Evolutionary conservation across 2,888 invertebrate genomes (phyloP), one percentile per base, ranked within the genome.

Genomic region (Steinernema carpocapsae): DNA sequence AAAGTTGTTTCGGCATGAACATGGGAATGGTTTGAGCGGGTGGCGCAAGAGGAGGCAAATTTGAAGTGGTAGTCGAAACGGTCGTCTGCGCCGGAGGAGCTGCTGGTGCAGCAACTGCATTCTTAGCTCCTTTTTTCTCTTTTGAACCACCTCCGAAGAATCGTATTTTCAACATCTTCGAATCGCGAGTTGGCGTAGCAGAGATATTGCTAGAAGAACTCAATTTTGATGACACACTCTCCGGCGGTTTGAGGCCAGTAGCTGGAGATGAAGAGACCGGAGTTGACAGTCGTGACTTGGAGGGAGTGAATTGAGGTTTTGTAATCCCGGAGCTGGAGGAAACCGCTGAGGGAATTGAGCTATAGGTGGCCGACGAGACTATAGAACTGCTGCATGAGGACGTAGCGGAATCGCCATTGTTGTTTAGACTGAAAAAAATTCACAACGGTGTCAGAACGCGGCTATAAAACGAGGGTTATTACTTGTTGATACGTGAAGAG

Each of bases 401-500:
- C n/a, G 51, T 72, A 26, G 56, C 51, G 4, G 64, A 64, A 29
- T 37, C 42, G 10, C 72, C 72, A 51, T 72, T 72, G 72, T 72
- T 72, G 56, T 59, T 72, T 19, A 59, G 59, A 72, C n/a, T 51
- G 19, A n/a, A 19, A 26, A 26, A 22, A 22, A 22, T 14, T n/a
- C 43, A 37, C 42, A 46, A 42, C 1, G 17, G 24, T 24, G n/a
- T 48, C 12, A 6, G 48, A 52, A 46, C 26, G 19, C 19, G 64
- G 52, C 12, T 12, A 24, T 52, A 52, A 52, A 64, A 64, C 17
- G 17, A 24, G 24, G 12, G 32, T 52, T 70, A 48, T 72, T 76
- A 76, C 56, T 76, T 79, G 19, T 75, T 70, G 43, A 79, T 72
- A 42, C 78, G 76, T 1, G 79, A 78, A 19, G 76, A 74, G 52